Evolutionary conservation across 1,140 invertebrate genomes (phyloP).

Genomic region (Penaeus chinensis): DNA sequence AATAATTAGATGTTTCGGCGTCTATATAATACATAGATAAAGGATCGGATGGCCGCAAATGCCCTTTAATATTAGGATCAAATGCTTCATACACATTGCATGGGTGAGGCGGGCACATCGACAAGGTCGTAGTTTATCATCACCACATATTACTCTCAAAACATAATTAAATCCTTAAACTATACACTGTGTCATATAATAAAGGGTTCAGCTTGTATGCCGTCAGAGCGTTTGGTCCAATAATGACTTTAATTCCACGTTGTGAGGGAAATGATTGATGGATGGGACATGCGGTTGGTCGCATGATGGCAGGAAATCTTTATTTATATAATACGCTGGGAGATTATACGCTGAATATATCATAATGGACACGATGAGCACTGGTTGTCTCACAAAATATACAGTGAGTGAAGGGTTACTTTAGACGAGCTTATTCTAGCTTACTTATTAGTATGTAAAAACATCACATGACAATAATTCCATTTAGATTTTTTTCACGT

Average conservation of each 20-base stretch:
- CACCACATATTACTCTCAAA: constrained; percentile 34
- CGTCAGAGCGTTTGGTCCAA: constrained; percentile 32
- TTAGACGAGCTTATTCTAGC: constrained; percentile 28
- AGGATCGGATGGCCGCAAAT: no score
- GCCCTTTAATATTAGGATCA: constrained; percentile 25
- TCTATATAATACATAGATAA: no score
- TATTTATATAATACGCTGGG: constrained; percentile 50
- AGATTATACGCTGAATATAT: constrained; percentile 51
- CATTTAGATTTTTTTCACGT: background rate
- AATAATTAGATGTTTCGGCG: no score
- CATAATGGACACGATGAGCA: constrained; percentile 51
- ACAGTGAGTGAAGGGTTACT: constrained; percentile 39
- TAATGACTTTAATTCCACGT: constrained; percentile 41
- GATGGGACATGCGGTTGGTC: constrained; percentile 55
- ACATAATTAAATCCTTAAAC: constrained; percentile 56
- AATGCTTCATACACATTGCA: constrained; percentile 4
- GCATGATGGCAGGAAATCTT: constrained; percentile 52
- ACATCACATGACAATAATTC: background rate
- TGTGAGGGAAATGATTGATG: constrained; percentile 39
- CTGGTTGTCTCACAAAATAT: constrained; percentile 35
- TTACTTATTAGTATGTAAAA: background rate
- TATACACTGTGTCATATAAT: constrained; percentile 48
- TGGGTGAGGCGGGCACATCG: constrained; percentile 21
- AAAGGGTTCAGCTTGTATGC: constrained; percentile 33
- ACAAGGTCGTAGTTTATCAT: constrained; percentile 20